These are phyloP conservation scores for Rallus crepitans DNA, from an alignment of 2,797 vertebrate genomes.

Conservation along the genomic window DNA sequence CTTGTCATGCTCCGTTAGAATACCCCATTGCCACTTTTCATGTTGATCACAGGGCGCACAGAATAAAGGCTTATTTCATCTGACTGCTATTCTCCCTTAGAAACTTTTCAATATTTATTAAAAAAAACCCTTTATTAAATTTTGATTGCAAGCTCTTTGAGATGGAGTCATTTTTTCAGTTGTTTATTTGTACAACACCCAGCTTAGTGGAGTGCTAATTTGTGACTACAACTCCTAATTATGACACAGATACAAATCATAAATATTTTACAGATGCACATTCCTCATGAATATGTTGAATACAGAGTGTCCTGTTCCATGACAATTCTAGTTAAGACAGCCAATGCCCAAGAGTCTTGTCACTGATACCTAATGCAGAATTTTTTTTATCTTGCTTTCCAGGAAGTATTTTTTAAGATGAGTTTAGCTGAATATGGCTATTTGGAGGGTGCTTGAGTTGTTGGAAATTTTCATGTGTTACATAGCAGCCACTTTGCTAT, in stretches of 20 bases:
- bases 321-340: not conserved
- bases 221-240: not conserved
- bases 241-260: not conserved
- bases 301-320: not conserved
- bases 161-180: not conserved
- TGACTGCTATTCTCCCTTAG: not conserved
- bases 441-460: not conserved
- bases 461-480: not conserved
- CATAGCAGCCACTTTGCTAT: not conserved
- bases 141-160: not conserved
- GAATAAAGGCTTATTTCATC: not conserved
- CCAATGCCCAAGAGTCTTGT: not conserved
- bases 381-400: not conserved
- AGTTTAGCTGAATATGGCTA: not conserved
- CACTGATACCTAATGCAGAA: not conserved
- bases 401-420: not conserved
- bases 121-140: not conserved
- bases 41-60: not conserved
- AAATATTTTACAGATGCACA: not conserved
- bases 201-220: not conserved
- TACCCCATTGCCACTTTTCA: not conserved
- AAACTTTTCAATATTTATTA: not conserved
- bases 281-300: not conserved
- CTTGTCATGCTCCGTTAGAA: not conserved
- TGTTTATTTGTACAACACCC: not conserved